A percentile compares a stretch with the other conserved stretches of the same genome.
These are phyloP conservation scores for Xiphydria camelus DNA, from an alignment of 2,888 invertebrate genomes.

Conservation along the genomic window DNA sequence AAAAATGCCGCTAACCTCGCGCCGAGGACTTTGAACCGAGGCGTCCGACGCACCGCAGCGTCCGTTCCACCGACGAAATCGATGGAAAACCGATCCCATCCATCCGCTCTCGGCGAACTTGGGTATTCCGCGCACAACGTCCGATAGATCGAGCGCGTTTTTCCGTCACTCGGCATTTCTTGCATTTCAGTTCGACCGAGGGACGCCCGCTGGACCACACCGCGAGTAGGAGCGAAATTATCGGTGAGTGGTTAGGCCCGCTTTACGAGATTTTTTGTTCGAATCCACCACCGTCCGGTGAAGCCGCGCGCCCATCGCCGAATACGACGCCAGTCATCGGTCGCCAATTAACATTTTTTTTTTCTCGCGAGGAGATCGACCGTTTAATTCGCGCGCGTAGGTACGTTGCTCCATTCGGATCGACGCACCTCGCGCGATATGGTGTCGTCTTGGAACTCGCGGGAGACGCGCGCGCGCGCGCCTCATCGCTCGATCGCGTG, in stretches of 20 bases:
- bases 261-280: constrained; percentile 24
- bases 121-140: background rate
- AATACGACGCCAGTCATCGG: constrained; percentile 24
- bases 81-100: background rate
- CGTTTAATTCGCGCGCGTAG: constrained; percentile 4
- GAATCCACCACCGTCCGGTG: background rate
- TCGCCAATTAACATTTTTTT: constrained; percentile 31
- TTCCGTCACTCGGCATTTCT: background rate
- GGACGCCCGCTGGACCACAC: background rate
- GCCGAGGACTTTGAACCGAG: constrained; percentile 1
- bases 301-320: background rate
- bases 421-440: background rate
- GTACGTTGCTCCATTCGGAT: too few species aligned
- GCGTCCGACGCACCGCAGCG: too few species aligned
- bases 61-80: background rate
- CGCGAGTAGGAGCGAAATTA: constrained; percentile 23
- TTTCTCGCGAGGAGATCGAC: constrained; percentile 2
- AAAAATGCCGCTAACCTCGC: background rate
- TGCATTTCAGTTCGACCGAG: background rate
- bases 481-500: background rate
- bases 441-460: background rate
- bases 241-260: constrained; percentile 34
- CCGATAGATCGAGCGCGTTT: background rate
- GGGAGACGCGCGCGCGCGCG: background rate
- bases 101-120: background rate